phyloP scores from a whole-genome alignment of 1,140 invertebrate genomes.

The Drosophila busckii region DNA sequence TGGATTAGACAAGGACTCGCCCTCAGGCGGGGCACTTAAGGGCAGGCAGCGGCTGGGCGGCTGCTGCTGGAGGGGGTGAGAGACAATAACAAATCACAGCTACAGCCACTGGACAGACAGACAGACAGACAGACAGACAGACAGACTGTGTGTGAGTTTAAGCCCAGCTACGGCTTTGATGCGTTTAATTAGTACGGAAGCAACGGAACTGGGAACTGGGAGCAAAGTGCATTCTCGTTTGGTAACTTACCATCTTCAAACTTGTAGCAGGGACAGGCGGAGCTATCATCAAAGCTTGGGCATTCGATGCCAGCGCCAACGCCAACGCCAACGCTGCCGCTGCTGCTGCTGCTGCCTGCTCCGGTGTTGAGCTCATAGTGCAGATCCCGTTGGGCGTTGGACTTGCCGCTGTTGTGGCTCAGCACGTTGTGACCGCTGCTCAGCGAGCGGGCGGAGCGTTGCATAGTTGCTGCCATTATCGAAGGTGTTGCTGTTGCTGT shows the following conservation, averaged over 20 bases:
- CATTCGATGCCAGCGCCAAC: constrained; percentile 80
- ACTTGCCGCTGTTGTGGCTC: constrained; percentile 41
- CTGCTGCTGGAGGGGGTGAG: too few relatives aligned
- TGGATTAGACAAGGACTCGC: too few relatives aligned
- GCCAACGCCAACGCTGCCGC: constrained; percentile 7
- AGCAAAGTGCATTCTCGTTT: background rate
- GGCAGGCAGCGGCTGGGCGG: too few relatives aligned
- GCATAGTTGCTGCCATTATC: constrained; percentile 37
- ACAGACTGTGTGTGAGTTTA: constrained; percentile 7
- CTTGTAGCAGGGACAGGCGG: constrained; percentile 92
- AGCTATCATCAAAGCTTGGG: constrained; percentile 85
- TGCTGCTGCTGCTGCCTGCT: constrained; percentile 2
- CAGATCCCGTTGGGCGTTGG: constrained; percentile 42
- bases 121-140: background rate
- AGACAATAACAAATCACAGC: background rate
- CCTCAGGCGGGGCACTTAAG: too few relatives aligned
- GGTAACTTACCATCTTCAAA: constrained; percentile 87
- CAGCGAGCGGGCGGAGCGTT: constrained; percentile 36
- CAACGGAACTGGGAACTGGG: background rate
- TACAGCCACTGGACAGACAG: background rate
- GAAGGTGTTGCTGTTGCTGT: constrained; percentile 23
- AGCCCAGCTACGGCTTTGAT: constrained; percentile 24
- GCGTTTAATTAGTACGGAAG: constrained; percentile 40
- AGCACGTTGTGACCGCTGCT: constrained; percentile 19
- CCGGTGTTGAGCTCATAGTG: constrained; percentile 40